Base-by-base conservation (phyloP, 2,797 vertebrate genomes). In the Enteromius radiatus region DNA sequence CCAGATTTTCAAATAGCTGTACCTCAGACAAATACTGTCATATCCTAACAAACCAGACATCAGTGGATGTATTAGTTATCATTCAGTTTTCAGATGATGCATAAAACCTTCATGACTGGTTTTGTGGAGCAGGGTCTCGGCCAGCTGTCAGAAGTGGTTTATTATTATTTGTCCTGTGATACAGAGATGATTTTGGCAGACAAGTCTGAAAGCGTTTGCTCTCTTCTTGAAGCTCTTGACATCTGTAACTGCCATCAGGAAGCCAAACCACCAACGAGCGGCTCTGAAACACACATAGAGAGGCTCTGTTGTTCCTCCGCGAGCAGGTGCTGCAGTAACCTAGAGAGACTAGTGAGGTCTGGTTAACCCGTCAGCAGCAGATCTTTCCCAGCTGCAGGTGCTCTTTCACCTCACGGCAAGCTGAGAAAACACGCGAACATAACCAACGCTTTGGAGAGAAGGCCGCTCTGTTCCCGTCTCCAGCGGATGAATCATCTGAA, bases 181-280 rank as follows among this genome's bases (percentile, higher is more conserved):
- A 19, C 4, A 10, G 7, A 19, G 61, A 17, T 64, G 6, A 17
- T 63, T 33, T 64, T 67, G 3, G 9, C 64, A 38, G 69, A 21
- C 2, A 2, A 33, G 21, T 5, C 17, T 21, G 28, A 52, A n/a
- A 14, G 56, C 38, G 2, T 11, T 43, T 11, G 33, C 36, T 49
- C 43, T 71, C 15, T 10, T 33, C 31, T 33, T 59, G 38, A 63
- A 59, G 23, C 54, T 45, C 41, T 76, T 21, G 38, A 36, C 45
- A 33, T 78, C 26, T 69, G 71, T 65, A 81, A 80, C 85, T 81
- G 85, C 82, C 84, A 87, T 77, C 76, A 71, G 80, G 59, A 31
- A 65, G 74, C 45, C 69, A 73, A 85, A 88, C 86, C 88, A 81
- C 85, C 83, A 88, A 87, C 84, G 84, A 87, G 81, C 59, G 82